phyloP scores from a whole-genome alignment of 1,140 invertebrate genomes.

The Aphelinus certus region DNA sequence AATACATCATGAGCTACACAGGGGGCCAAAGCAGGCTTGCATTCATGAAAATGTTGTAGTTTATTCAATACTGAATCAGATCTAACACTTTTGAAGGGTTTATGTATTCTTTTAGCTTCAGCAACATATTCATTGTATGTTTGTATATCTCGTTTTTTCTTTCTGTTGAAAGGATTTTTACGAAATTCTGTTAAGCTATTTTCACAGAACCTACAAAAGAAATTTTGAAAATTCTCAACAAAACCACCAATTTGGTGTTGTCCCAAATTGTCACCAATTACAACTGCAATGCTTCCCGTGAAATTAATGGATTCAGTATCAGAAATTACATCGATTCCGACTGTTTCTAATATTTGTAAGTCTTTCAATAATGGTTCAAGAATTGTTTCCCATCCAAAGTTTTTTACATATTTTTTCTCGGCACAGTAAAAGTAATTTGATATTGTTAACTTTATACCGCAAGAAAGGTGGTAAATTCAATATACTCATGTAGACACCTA shows the following conservation, averaged over 20 bases:
- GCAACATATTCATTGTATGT: constrained; percentile 13
- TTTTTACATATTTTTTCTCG: no score
- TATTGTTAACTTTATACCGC: no score
- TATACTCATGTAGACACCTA: neutral
- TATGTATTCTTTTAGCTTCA: neutral
- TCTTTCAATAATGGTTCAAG: constrained; percentile 36
- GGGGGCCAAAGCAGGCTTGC: constrained; percentile 25
- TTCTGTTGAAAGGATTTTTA: constrained; percentile 14
- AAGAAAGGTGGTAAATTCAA: no score
- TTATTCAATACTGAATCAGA: constrained; percentile 38
- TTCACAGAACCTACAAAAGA: constrained; percentile 34
- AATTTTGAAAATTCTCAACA: constrained; percentile 33
- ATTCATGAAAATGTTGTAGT: constrained; percentile 41
- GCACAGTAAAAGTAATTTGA: no score
- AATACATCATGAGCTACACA: constrained; percentile 29
- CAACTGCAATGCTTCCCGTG: constrained; percentile 35
- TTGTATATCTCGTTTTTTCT: constrained; percentile 25
- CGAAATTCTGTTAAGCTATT: constrained; percentile 25
- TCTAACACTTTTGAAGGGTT: constrained; percentile 36
- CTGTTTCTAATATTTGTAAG: constrained; percentile 34
- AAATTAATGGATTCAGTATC: neutral
- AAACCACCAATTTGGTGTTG: constrained; percentile 46
- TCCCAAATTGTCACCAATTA: constrained; percentile 46
- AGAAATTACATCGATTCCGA: constrained; percentile 30
- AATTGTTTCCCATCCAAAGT: constrained; percentile 30